Evolutionary conservation across 2,797 vertebrate genomes (phyloP).

Genomic region (Squalus acanthias): DNA sequence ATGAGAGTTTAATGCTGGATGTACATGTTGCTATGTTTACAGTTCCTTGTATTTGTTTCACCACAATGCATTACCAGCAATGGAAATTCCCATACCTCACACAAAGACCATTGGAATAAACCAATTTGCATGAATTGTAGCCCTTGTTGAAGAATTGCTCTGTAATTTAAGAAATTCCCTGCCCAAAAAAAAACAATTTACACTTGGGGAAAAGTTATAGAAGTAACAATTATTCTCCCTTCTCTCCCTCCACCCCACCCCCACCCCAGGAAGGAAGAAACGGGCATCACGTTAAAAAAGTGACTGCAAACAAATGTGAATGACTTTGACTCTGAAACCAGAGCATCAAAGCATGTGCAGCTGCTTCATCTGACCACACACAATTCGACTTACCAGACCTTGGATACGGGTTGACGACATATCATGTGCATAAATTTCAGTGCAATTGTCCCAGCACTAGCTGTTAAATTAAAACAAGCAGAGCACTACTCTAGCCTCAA

Average conservation of each 20-base stretch:
- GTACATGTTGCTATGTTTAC: not conserved
- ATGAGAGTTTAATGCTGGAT: not conserved
- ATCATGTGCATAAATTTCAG: too few relatives aligned
- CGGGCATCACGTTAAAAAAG: not conserved
- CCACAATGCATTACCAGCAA: not conserved
- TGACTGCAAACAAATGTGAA: not conserved
- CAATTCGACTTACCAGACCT: not conserved
- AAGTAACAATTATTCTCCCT: not conserved
- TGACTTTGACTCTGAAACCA: not conserved
- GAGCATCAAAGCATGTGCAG: not conserved
- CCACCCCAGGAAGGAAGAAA: not conserved
- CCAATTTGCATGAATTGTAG: not conserved
- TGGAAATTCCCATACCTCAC: not conserved
- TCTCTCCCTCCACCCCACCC: not conserved
- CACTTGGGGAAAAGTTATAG: not conserved
- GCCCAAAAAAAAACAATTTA: not conserved
- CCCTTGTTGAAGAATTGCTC: not conserved
- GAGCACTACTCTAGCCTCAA: not conserved
- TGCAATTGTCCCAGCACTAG: not conserved
- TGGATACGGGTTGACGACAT: not conserved
- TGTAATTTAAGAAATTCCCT: not conserved
- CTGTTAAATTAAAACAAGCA: not conserved
- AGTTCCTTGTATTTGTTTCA: not conserved
- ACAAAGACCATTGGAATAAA: not conserved
- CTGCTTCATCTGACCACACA: not conserved